Base-by-base conservation (phyloP, 2,113 vertebrate species). In the Microtus ochrogaster region DNA sequence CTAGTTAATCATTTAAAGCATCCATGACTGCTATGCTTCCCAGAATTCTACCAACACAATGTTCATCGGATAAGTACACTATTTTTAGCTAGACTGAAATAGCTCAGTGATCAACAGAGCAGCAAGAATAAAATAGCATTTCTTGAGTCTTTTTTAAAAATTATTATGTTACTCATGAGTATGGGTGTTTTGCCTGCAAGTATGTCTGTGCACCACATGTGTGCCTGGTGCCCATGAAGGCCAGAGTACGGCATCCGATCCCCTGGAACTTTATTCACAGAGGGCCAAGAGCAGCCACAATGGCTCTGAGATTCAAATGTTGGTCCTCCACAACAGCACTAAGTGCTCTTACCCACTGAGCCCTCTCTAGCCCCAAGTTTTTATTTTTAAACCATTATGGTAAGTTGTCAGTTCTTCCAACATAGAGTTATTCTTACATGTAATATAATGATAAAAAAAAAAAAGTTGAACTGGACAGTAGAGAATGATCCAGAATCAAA, bases 121-220 rank as follows among this genome's bases (percentile, higher is more conserved):
- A 68, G 30, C 2, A 78, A 89, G 77, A 88, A 28, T 89, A 41
- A 94, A 63, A 74, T 0, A 7, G 4, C 52, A 84, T 85, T 88
- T 93, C 76, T 79, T 94, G 26, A 95, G 68, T 47, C 36, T 85
- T 17, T 26, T 47, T 94, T 11, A 44, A 94, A 92, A 90, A 83
- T 16, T 19, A 63, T 28, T 63, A 63, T 28, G 30, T 83, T 41
- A 63, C 13, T 44, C 55, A 77, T 8, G 58, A 30, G 24, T 19
- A 30, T 83, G 58, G 55, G 22, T 41, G 39, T 63, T 83, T 41
- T 41, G n/a, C 24, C 58, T 83, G n/a, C n/a, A 63, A 41, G 39
- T 41, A 41, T 41, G 24, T 63, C n/a, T 83, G 74, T 49, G 55
- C 13, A 58, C 10, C 11, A 16, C 7, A 28, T 63, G 55, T 28